A percentile compares a stretch with the other conserved stretches of the same genome.
Evolutionary conservation across 2,888 invertebrate genomes (phyloP).

Genomic region (Orchesella flavescens): DNA sequence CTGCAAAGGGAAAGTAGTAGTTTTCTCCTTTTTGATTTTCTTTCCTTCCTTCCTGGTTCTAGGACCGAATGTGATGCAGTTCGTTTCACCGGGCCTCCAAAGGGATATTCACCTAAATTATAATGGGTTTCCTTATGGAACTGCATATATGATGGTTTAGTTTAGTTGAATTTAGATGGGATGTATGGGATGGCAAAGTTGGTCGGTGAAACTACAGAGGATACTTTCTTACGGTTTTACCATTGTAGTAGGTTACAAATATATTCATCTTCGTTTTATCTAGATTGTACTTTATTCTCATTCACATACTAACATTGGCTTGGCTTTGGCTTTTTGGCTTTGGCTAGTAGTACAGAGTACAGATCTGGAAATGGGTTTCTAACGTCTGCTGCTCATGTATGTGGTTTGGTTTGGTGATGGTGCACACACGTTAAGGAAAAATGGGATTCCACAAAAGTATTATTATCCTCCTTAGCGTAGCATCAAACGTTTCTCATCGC

Average conservation of each 20-base stretch:
- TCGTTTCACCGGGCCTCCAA: neutral
- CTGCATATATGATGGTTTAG: neutral
- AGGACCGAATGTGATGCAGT: neutral
- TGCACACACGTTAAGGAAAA: no score
- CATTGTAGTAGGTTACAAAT: slow-evolving; percentile 1
- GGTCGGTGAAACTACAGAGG: neutral
- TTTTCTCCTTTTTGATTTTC: neutral
- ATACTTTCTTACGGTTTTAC: slow-evolving; percentile 22
- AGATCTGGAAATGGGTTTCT: neutral
- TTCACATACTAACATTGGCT: slow-evolving; percentile 8
- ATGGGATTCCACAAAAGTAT: no score
- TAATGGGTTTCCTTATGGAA: neutral
- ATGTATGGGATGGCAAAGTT: neutral
- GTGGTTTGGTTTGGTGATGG: no score
- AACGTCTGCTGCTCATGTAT: neutral
- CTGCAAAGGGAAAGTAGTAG: neutral
- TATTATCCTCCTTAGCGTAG: no score
- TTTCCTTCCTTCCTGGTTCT: neutral
- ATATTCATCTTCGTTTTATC: slow-evolving; percentile 35
- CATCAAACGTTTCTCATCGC: no score
- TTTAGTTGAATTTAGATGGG: no score
- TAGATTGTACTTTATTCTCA: slow-evolving; percentile 51
- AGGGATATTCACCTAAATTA: no score
- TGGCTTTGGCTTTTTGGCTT: no score
- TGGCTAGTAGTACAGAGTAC: no score